Evolutionary conservation across 30 jellyfish, hydroid and myxozoan species (phyloP), one percentile per base, ranked within the genome.

Genomic region (Nemopilema nomurai): DNA sequence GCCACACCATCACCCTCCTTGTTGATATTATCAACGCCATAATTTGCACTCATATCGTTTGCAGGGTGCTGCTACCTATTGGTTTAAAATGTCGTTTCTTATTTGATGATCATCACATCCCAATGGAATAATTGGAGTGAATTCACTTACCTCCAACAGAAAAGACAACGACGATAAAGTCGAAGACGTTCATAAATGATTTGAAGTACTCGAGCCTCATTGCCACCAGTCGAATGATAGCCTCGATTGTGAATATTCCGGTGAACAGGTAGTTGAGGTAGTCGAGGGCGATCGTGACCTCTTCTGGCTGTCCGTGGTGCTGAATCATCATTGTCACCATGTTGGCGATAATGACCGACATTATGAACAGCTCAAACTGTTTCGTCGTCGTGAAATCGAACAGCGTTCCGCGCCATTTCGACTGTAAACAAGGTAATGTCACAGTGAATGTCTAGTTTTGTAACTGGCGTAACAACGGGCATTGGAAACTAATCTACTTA

Each of bases 301-400:
- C 97, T 0, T 82, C 49, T 0, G 94, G 49, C 77, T 94, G 99
- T 17, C 77, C 85, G 74, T 94, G 67, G 81, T 94, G 99, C 68
- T 94, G 96, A 17, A 94, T 94, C 99, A 94, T 94, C 99, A 94
- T 94, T 32, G 97, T 89, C 62, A 94, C 69, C 99, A 94, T 94
- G 83, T 94, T 94, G 20, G 93, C 96, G 0, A 94, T 84, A 76
- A 94, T 94, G 50, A 94, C 99, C 19, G 97, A 90, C 99, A 94
- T 94, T 65, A 94, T 94, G 81, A 94, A 94, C 84, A 94, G 77
- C 90, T 94, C 99, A 69, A 94, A 94, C 65, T 94, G 94, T 76
- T 89, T 94, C 27, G 99, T 94, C 53, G 71, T 83, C 31, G 78
- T 63, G 87, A 94, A 94, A 62, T 94, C 99, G 85, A 94, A 94